Percentiles rank a stretch among this genome's conserved stretches.
Evolutionary conservation across 1,140 invertebrate species (phyloP).

Genomic region (Meteorus sp.): DNA sequence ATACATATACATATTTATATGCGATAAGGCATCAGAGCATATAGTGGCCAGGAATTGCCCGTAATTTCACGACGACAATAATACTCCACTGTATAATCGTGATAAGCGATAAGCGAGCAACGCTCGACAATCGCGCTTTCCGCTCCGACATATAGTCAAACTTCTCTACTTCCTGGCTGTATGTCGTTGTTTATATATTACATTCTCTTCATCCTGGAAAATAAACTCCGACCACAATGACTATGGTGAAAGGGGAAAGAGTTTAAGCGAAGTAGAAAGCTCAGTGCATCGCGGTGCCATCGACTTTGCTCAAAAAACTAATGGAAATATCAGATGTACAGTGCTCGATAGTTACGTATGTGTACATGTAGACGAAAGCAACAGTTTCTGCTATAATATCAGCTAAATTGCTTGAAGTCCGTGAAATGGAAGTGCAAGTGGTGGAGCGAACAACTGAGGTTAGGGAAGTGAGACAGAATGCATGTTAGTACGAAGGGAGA

Average conservation of each 20-base stretch:
- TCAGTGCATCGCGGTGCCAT: too few relatives aligned
- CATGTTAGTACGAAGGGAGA: neutral
- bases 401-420: too few relatives aligned
- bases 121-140: constrained; percentile 6
- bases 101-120: constrained; percentile 9
- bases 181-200: too few relatives aligned
- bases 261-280: too few relatives aligned
- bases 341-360: too few relatives aligned
- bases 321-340: too few relatives aligned
- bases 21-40: neutral
- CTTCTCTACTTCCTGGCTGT: constrained; percentile 1
- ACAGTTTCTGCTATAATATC: too few relatives aligned
- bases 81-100: neutral
- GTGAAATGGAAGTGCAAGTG: too few relatives aligned
- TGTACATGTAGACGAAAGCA: too few relatives aligned
- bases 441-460: neutral
- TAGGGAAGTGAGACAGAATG: neutral
- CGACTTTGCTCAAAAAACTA: too few relatives aligned
- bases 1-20: neutral
- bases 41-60: neutral
- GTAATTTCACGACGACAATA: constrained; percentile 10
- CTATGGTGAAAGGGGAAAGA: neutral
- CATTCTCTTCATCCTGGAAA: neutral
- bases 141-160: constrained; percentile 10
- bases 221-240: neutral